These are phyloP conservation scores for Rhinella marina DNA, from an alignment of 2,797 vertebrate species.

Conservation along the genomic window DNA sequence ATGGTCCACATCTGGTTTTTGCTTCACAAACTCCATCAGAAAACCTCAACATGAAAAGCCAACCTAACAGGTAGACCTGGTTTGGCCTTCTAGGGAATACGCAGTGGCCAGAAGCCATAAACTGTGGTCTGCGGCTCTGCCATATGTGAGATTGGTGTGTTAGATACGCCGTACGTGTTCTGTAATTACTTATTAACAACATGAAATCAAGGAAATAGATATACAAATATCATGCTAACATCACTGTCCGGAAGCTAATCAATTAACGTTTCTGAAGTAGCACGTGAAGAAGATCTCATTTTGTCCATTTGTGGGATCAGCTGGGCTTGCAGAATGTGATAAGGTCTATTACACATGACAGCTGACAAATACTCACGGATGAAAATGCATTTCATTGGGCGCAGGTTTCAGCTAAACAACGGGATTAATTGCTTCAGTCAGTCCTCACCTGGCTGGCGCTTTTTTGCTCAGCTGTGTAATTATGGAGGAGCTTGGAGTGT, in stretches of 20 bases:
- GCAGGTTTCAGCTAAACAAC: conserved; percentile 41
- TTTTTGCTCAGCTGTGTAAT: conserved; percentile 54
- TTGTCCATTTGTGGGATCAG: conserved; percentile 27
- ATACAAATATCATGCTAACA: neutral
- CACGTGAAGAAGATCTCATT: neutral
- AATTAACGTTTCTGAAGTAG: neutral
- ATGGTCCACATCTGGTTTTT: neutral
- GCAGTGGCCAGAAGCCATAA: neutral
- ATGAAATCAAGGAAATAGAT: neutral
- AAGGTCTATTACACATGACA: conserved; percentile 40
- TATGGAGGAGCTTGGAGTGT: conserved; percentile 31
- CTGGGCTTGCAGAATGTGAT: conserved; percentile 38
- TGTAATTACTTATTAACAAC: neutral
- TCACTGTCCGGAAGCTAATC: neutral
- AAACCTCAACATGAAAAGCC: no score
- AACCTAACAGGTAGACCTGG: no score
- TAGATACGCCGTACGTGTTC: neutral
- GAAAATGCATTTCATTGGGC: conserved; percentile 43
- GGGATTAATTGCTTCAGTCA: conserved; percentile 51
- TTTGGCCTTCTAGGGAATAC: no score
- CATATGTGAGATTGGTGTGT: neutral
- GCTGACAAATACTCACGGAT: conserved; percentile 38
- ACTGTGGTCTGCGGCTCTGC: neutral
- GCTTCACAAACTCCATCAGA: no score
- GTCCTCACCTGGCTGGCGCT: conserved; percentile 40